Evolutionary conservation across 1,140 invertebrate genomes (phyloP), one percentile per base, ranked within the genome.

Genomic region (Trichoplusia ni): DNA sequence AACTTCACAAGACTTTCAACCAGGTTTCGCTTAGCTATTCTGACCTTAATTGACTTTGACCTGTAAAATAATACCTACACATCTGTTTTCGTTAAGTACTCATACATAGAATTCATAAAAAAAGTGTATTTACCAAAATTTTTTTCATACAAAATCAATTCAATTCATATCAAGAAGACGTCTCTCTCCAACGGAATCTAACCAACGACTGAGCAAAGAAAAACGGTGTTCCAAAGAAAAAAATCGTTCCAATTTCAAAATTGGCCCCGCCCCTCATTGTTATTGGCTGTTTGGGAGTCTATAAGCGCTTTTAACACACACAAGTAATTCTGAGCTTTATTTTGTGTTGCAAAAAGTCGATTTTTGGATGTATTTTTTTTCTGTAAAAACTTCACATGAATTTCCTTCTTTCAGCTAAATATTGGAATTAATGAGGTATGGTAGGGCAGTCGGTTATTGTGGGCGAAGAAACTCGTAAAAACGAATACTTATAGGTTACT

Each of bases 241-340:
- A 82, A 76, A 76, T 66, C 75, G 71, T 82, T 82, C 76, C 68
- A 75, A 85, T 80, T 86, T 86, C 76, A 75, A 82, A 84, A 80
- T 84, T 82, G 81, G 77, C 81, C 78, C 79, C 84, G 71, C 84
- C 84, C 84, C 73, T 64, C 63, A 53, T 78, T 81, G 78, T 84
- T 82, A 86, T 86, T 86, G 83, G 83, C 67, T 70, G 69, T 33
- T 68, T 21, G 16, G 13, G 56, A 60, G 56, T 60, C 29, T 35
- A 60, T 46, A 60, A 44, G 6, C 37, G 56, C 11, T 66, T 53
- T 11, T 37, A 29, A 42, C 19, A 33, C 0, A 6, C 2, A 16
- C 37, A 56, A 14, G 19, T 23, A 3, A 78, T 49, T 78, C 46
- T 72, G 0, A 47, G 38, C 29, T 46, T 46, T 69, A 66, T 47